A percentile compares a stretch with the other conserved stretches of the same genome.
Evolutionary conservation across 2,797 vertebrate genomes (phyloP).

Genomic region (Sarcophilus harrisii): DNA sequence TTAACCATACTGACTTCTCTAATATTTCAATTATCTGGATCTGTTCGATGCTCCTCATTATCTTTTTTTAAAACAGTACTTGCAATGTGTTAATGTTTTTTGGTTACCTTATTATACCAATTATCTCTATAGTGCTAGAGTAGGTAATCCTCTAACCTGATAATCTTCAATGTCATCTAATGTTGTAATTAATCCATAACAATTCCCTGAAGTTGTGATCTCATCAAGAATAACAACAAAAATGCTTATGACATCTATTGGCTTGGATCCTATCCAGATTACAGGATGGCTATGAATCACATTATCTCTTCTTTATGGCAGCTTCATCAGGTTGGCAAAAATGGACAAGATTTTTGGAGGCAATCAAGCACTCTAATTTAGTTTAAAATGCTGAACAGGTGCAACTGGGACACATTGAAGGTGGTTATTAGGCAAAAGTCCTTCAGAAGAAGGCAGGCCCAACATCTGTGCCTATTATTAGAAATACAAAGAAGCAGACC

Average conservation of each 20-base stretch:
- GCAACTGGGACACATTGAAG: constrained; percentile 87
- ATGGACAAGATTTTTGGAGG: constrained; percentile 79
- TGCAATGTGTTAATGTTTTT: not conserved
- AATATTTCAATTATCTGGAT: accelerated
- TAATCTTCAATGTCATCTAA: constrained; percentile 20
- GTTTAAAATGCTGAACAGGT: constrained; percentile 87
- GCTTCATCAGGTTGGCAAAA: constrained; percentile 75
- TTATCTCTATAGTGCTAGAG: not conserved
- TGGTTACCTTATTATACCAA: not conserved
- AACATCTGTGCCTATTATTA: constrained; percentile 93
- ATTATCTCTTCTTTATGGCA: constrained; percentile 56
- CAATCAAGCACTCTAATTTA: constrained; percentile 71
- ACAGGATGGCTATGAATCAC: constrained; percentile 50
- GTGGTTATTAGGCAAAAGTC: constrained; percentile 90
- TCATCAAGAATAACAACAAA: not conserved
- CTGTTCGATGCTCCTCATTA: accelerated
- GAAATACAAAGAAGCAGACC: constrained; percentile 83
- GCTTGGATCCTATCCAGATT: constrained; percentile 66
- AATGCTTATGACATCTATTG: constrained; percentile 46
- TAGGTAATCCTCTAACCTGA: constrained; percentile 1
- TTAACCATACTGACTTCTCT: not conserved
- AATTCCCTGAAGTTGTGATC: constrained; percentile 47
- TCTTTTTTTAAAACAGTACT: not conserved
- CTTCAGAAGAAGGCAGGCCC: constrained; percentile 88
- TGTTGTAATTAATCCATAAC: constrained; percentile 49